Conservation (phyloP, 2,113 vertebrate species). For the Myxocyprinus asiaticus region DNA sequence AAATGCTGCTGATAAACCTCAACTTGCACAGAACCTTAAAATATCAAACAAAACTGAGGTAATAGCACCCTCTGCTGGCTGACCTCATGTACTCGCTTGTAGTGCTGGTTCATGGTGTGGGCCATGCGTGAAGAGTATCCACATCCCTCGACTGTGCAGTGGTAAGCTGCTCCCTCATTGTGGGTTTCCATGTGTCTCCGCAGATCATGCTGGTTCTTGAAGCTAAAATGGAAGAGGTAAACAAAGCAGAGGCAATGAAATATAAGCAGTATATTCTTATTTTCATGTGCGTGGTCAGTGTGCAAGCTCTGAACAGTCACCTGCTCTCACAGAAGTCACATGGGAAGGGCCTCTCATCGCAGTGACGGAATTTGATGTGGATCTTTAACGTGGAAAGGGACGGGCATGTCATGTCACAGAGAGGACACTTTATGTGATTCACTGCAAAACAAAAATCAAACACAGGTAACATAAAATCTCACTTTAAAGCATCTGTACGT, state of each 20-base stretch:
- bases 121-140: constrained; percentile 71
- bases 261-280: neutral
- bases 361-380: constrained; percentile 75
- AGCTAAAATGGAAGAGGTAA: constrained; percentile 63
- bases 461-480: no score
- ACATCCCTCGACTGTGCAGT: constrained; percentile 76
- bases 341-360: constrained; percentile 71
- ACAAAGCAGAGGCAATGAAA: neutral
- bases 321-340: constrained; percentile 77
- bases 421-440: constrained; percentile 66
- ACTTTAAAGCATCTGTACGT: no score
- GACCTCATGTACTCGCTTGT: constrained; percentile 72
- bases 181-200: constrained; percentile 78
- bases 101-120: constrained; percentile 67
- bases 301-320: constrained; percentile 24
- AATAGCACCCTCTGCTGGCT: constrained; percentile 38
- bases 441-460: constrained; percentile 49
- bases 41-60: neutral
- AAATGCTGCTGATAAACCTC: no score
- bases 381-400: constrained; percentile 73
- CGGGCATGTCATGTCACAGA: constrained; percentile 72
- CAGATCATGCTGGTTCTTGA: constrained; percentile 76
- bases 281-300: no score
- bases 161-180: constrained; percentile 75
- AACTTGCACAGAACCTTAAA: no score